phyloP scores from a whole-genome alignment of 1,140 invertebrate genomes.

The Colletes gigas region DNA sequence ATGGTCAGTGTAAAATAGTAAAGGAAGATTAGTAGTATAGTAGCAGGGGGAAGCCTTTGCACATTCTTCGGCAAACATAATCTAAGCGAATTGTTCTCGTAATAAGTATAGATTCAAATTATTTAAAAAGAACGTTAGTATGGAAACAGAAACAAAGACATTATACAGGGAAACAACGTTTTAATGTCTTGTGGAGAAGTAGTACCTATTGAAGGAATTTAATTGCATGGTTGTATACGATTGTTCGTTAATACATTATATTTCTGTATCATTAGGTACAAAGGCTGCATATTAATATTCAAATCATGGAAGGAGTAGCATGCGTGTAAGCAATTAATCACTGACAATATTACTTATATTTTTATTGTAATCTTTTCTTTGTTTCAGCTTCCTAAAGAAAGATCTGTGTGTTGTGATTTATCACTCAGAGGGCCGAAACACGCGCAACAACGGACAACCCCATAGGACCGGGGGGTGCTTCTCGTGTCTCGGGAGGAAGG shows the following conservation, averaged over 20 bases:
- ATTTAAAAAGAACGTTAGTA: too few relatives aligned
- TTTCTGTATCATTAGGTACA: slow-evolving; percentile 38
- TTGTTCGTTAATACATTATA: slow-evolving; percentile 23
- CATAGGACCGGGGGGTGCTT: slow-evolving; percentile 97
- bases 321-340: slow-evolving; percentile 33
- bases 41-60: too few relatives aligned
- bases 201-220: background rate
- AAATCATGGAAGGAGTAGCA: slow-evolving; percentile 35
- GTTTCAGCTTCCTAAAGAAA: slow-evolving; percentile 78
- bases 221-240: slow-evolving; percentile 1
- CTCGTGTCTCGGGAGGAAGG: slow-evolving; percentile 98
- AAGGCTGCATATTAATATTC: slow-evolving; percentile 42
- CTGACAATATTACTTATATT: background rate
- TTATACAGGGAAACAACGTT: background rate
- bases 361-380: slow-evolving; percentile 35
- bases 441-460: slow-evolving; percentile 95
- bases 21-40: too few relatives aligned
- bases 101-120: too few relatives aligned
- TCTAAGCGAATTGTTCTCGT: too few relatives aligned
- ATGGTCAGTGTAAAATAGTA: too few relatives aligned
- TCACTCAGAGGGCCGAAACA: slow-evolving; percentile 79
- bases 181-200: background rate
- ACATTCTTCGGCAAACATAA: too few relatives aligned
- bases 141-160: background rate
- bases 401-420: slow-evolving; percentile 81